phyloP scores from a whole-genome alignment of 1,140 invertebrate genomes.

The Drosophila novamexicana region DNA sequence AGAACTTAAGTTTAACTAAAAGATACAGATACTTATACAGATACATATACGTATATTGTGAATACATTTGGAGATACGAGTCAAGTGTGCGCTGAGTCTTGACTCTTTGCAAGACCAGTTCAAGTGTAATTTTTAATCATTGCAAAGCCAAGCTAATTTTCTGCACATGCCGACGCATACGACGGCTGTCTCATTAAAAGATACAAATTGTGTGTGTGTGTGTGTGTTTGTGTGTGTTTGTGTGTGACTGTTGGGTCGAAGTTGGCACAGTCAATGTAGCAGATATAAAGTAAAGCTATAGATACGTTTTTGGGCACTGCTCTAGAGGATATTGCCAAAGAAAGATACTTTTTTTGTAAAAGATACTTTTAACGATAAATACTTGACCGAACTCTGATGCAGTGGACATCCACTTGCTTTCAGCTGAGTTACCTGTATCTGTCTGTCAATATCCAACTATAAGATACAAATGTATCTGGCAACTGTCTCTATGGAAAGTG shows the following conservation, averaged over 20 bases:
- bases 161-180: constrained; percentile 15
- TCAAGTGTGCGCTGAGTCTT: constrained; percentile 22
- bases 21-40: not conserved
- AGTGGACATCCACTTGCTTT: too few species aligned
- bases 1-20: too few species aligned
- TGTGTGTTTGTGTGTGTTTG: too few species aligned
- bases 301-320: too few species aligned
- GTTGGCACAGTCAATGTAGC: not conserved
- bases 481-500: too few species aligned
- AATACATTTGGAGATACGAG: constrained; percentile 5
- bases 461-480: not conserved
- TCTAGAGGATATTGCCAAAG: not conserved
- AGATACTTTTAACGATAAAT: too few species aligned
- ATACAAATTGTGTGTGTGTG: constrained; percentile 3
- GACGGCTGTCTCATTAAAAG: constrained; percentile 27
- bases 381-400: too few species aligned
- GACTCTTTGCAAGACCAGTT: constrained; percentile 35
- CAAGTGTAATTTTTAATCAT: constrained; percentile 37
- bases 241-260: not conserved
- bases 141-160: constrained; percentile 32
- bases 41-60: not conserved
- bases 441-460: too few species aligned
- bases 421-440: not conserved
- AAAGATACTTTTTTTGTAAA: not conserved
- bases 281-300: too few species aligned